Base-by-base conservation (phyloP, 2,113 vertebrate species). In the Corapipo altera region DNA sequence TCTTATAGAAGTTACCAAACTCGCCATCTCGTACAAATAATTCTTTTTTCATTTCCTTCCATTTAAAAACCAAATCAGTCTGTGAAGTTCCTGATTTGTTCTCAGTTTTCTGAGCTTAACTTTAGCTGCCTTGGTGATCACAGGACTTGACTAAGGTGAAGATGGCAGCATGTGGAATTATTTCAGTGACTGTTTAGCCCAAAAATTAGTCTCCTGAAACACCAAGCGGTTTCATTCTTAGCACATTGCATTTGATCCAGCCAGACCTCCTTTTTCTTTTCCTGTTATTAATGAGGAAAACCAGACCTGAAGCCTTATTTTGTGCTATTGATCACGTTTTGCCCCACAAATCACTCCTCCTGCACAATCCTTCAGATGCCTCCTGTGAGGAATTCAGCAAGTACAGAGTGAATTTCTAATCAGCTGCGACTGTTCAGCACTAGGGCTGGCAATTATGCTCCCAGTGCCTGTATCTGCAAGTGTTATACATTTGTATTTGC, bases 341-440 rank as follows among this genome's bases (percentile, higher is more conserved):
- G 81, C 88, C 88, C 81, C 94, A 78, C 91, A 82, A 93, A 97
- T 95, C 93, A 84, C 80, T 66, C 46, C 84, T 84, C 1, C 1
- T 43, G 23, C 65, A 44, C 80, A 46, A 87, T 79, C 57, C 72
- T 80, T 85, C 91, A 86, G 86, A 78, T 87, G 78, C 82, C 95
- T 93, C 94, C 95, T 81, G 72, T 44, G 89, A 95, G 81, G 81
- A 91, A 79, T 65, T 92, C 71, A 33, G 92, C 15, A 13, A 64
- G 81, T 61, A 81, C 51, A 80, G 89, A 95, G 59, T 59, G 91
- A 93, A 94, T 94, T 93, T 92, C 94, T 92, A 88, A 92, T 97
- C 92, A 89, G 92, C 66, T 75, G 90, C 7, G 11, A 41, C 89
- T 72, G 67, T 70, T 95, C 80, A 77, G 92, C 7, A 12, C 89